Base-by-base conservation (phyloP, 2,113 vertebrate genomes). In the Euleptes europaea region DNA sequence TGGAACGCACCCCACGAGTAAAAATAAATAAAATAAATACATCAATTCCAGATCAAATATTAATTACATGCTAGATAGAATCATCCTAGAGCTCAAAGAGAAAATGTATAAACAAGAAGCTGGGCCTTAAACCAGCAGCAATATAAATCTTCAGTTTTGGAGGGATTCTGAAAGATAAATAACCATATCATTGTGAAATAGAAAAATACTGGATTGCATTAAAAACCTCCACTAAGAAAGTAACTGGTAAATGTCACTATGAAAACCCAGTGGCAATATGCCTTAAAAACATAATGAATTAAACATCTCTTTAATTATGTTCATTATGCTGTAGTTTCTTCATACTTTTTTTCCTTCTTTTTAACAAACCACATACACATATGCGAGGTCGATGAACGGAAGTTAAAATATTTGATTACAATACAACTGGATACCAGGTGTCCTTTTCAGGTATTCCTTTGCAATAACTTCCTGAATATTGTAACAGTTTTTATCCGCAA, bases 191-290 rank as follows among this genome's bases (percentile, higher is more conserved):
- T 90, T 84, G 91, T 93, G 93, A 95, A 88, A 93, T 96, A 97
- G 94, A 97, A 97, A 97, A 97, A 97, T 96, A 96, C 94, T 94
- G 94, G 94, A 83, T 89, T 91, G 89, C 94, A 92, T 94, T 72
- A 97, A 94, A 97, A 96, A 94, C 91, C 91, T 88, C 90, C 90
- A 79, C 85, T 96, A 95, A 96, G 94, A 94, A 96, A 96, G 94
- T 93, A 93, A 85, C n/a, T 0, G 4, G 85, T 90, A 89, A 91
- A 95, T 95, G 92, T 93, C 92, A 95, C 92, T 94, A 95, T 95
- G 96, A 95, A 96, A 96, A 93, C 91, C 82, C 90, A 72, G 89
- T 89, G 94, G 89, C 83, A 72, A 92, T 31, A 75, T 93, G 94
- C 93, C 92, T 94, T 89, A 91, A 92, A 96, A 95, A 88, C 89